Conservation (phyloP, 2,113 vertebrate genomes). For the Clarias magur region DNA sequence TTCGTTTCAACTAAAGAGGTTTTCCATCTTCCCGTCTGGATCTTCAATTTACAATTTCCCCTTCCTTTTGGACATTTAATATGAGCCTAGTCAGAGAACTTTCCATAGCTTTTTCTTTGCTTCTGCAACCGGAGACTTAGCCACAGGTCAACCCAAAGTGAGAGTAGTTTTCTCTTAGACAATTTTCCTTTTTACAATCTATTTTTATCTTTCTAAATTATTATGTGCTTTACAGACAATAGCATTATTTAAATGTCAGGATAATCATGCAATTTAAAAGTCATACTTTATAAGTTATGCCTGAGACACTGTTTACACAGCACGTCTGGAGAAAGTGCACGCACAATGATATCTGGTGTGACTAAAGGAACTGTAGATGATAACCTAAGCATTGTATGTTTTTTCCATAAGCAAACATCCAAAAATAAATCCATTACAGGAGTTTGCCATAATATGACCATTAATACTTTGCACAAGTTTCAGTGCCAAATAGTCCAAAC, state of each 20-base stretch:
- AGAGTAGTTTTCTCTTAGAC: slow-evolving; percentile 5
- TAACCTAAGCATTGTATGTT: neutral
- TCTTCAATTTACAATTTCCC: slow-evolving; percentile 69
- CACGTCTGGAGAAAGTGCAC: slow-evolving; percentile 11
- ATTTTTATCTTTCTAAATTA: slow-evolving; percentile 30
- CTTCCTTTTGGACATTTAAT: slow-evolving; percentile 71
- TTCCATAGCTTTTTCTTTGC: slow-evolving; percentile 67
- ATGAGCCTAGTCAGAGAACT: slow-evolving; percentile 63
- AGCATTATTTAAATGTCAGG: slow-evolving; percentile 13
- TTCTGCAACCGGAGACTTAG: slow-evolving; percentile 61
- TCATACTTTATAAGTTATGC: slow-evolving; percentile 21
- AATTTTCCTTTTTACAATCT: slow-evolving; percentile 24
- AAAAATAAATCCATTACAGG: neutral
- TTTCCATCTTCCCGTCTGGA: slow-evolving; percentile 74
- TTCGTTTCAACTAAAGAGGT: slow-evolving; percentile 66
- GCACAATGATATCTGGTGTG: neutral
- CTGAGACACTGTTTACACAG: slow-evolving; percentile 3
- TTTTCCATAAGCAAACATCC: neutral
- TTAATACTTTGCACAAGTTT: neutral
- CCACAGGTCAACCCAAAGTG: slow-evolving; percentile 39
- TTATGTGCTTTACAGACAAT: slow-evolving; percentile 27
- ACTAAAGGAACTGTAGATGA: neutral
- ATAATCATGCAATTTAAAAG: neutral
- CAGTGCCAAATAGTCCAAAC: neutral
- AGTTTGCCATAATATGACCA: neutral